Evolutionary conservation across 2,888 invertebrate genomes (phyloP).

Genomic region (Abrostola triplasia): DNA sequence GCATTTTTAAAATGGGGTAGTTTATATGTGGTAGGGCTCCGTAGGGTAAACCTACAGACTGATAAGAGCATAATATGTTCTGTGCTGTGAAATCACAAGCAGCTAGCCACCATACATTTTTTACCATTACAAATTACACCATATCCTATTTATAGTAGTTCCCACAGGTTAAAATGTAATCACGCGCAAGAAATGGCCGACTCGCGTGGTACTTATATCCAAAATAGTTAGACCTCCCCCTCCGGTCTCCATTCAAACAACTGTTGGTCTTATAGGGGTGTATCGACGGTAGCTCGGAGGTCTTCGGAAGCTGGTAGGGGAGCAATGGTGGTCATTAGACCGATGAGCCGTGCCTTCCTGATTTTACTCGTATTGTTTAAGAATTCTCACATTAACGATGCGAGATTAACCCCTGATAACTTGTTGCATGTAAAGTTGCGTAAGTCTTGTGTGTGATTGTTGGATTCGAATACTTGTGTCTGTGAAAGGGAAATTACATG

Average conservation of each 20-base stretch:
- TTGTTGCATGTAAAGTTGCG: slow-evolving; percentile 43
- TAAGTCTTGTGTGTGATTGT: slow-evolving; percentile 12
- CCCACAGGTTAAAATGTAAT: slow-evolving; percentile 80
- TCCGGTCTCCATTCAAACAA: slow-evolving; percentile 24
- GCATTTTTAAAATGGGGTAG: background rate
- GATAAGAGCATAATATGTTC: background rate
- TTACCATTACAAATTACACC: slow-evolving; percentile 63
- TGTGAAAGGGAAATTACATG: background rate
- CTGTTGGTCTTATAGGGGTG: background rate
- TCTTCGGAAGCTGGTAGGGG: slow-evolving; percentile 57
- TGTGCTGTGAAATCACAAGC: background rate
- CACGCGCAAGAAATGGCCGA: slow-evolving; percentile 69
- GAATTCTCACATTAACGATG: slow-evolving; percentile 76
- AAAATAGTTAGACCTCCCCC: slow-evolving; percentile 52
- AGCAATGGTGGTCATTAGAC: slow-evolving; percentile 74
- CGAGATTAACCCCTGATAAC: slow-evolving; percentile 59
- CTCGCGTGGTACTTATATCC: slow-evolving; percentile 66
- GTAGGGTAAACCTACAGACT: background rate
- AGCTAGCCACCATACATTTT: slow-evolving; percentile 34
- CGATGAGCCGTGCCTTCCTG: slow-evolving; percentile 82
- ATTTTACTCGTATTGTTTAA: slow-evolving; percentile 75
- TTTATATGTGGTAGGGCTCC: background rate
- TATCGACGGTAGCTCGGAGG: slow-evolving; percentile 19
- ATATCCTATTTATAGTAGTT: slow-evolving; percentile 63
- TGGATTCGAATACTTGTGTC: slow-evolving; percentile 10